Base-by-base conservation (phyloP, 2,113 vertebrate species). In the Poeciliopsis prolifica region DNA sequence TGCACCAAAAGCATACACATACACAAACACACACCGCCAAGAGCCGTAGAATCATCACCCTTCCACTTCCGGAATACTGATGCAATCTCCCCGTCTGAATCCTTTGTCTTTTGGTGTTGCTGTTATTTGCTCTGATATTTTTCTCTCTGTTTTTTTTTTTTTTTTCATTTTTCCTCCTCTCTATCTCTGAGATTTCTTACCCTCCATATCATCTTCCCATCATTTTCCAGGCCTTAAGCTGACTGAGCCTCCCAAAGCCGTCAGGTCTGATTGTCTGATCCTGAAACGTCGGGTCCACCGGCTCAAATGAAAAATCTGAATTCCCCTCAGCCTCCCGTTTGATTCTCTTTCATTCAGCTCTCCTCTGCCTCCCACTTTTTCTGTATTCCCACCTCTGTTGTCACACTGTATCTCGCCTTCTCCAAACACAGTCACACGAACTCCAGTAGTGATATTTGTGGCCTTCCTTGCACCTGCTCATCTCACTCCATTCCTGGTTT, bases 231-330 rank as follows among this genome's bases (percentile, higher is more conserved):
- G 83, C 86, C 90, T 77, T 89, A 79, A 90, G 86, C 90, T 91
- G 88, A 79, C 90, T 89, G 89, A 91, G 84, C 90, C 90, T 88
- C 87, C 87, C 89, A 86, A 85, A 89, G 86, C 87, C 85, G 91
- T 92, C 89, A 66, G 86, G 86, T 81, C 83, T 92, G 89, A 91
- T 91, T 92, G 89, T 92, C 86, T 89, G 86, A 92, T 89, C 82
- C 91, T 30, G 28, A 87, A 87, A 86, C 83, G 74, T 87, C 66
- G 44, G 87, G 87, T 86, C 86, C 44, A 74, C 77, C 73, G 62
- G 73, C 86, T 84, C 83, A 88, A 90, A 90, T 89, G 87, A 92
- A 90, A 91, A 91, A 92, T 78, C 84, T 89, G 84, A 86, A 89
- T 87, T 86, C 87, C 81, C 86, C 90, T 88, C 81, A 85, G 85